Evolutionary conservation across 53 echinoderm and acorn worm species (phyloP).

Genomic region (Holothuria leucospilota): DNA sequence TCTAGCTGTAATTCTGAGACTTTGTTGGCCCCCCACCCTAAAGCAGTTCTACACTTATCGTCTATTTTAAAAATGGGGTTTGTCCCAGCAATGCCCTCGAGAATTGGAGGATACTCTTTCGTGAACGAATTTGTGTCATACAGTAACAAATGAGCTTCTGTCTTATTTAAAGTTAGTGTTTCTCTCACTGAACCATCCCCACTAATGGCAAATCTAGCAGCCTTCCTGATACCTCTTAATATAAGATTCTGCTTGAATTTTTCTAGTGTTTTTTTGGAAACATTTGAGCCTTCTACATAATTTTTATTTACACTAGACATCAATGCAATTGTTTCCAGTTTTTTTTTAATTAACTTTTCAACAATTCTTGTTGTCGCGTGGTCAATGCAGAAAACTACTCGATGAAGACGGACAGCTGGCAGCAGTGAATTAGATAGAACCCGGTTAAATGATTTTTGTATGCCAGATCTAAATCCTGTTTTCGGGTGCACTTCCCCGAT

Average conservation of each 20-base stretch:
- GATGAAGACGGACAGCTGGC: slow-evolving; percentile 7
- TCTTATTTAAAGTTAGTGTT: not conserved
- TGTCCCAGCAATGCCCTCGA: not conserved
- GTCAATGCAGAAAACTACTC: slow-evolving; percentile 36
- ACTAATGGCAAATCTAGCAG: not conserved
- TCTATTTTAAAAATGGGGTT: not conserved
- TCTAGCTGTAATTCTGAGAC: not conserved
- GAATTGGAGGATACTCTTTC: not conserved
- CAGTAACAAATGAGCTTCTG: slow-evolving; percentile 5
- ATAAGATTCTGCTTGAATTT: not conserved
- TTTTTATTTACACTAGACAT: no score
- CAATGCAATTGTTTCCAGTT: not conserved
- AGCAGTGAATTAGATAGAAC: not conserved
- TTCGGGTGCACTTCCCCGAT: not conserved
- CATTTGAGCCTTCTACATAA: not conserved
- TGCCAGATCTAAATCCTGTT: not conserved
- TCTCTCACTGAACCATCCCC: not conserved
- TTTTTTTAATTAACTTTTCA: slow-evolving; percentile 3
- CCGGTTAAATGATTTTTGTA: not conserved
- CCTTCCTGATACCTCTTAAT: not conserved
- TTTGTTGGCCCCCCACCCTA: not conserved
- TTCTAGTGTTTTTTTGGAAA: not conserved
- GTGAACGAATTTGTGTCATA: no score
- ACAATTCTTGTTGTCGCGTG: slow-evolving; percentile 44
- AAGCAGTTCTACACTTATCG: not conserved